Conservation (phyloP, 2,888 invertebrate species). For the Dolichopus griseipennis region DNA sequence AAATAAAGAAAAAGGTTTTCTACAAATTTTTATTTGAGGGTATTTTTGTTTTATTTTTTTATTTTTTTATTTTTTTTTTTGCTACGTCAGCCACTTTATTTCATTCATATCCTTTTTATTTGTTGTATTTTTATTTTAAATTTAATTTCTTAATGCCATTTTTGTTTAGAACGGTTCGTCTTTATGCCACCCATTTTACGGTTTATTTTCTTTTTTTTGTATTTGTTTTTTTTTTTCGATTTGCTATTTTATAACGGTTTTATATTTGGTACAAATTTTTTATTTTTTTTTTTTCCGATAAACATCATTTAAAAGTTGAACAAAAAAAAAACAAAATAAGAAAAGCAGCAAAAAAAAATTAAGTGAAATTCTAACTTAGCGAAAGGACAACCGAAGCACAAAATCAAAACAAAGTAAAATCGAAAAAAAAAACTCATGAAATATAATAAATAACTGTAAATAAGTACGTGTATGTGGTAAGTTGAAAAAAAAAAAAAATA, state of each 20-base stretch:
- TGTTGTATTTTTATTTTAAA: no score
- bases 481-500: not conserved
- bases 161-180: not conserved
- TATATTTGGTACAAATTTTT: not conserved
- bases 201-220: not conserved
- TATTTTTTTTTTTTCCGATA: not conserved
- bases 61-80: not conserved
- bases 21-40: no score
- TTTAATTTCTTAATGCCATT: not conserved
- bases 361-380: no score
- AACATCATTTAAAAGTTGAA: not conserved
- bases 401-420: no score
- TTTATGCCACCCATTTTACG: not conserved
- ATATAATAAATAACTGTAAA: conserved; percentile 6
- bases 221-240: not conserved
- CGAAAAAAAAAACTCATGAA: not conserved
- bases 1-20: no score
- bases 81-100: not conserved
- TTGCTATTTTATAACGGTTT: not conserved
- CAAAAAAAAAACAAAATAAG: no score
- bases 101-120: not conserved
- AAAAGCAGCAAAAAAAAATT: no score
- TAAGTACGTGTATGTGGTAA: conserved; percentile 4
- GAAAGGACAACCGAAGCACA: no score
- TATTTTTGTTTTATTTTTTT: no score